Evolutionary conservation across 2,113 vertebrate genomes (phyloP), one percentile per base, ranked within the genome.

Genomic region (Spea bombifrons): DNA sequence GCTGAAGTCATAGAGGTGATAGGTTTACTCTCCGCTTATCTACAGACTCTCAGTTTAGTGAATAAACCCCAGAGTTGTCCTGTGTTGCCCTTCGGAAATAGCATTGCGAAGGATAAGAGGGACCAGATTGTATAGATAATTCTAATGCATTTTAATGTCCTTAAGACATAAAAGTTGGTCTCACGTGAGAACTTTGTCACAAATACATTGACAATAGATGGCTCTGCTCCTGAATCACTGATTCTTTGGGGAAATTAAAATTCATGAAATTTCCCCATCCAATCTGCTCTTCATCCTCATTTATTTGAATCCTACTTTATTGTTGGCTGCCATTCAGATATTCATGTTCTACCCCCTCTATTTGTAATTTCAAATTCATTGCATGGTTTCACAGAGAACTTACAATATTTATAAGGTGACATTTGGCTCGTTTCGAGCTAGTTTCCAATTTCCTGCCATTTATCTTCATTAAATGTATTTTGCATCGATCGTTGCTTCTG

Each of bases 231-330:
- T 77, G 55, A 59, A 44, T 70, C 66, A 57, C 45, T 46, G 5
- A 63, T 70, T 77, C 75, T 71, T 49, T 52, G 7, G 67, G 75
- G 75, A 77, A 71, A 77, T 77, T 61, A 77, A 77, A 70, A 70
- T 77, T 15, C 75, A 77, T 77, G 75, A 77, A 53, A 61, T 61
- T 71, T 77, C 50, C 67, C 57, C 30, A 59, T 71, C 66, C 75
- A 77, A 63, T 70, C 75, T 77, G 66, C 48, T 50, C 44, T 70
- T 50, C 17, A 4, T 45, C 4, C 69, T 55, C 45, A 50, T 77
- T 77, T 77, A 44, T 71, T 50, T 50, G 16, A 63, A 6, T 13
- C 63, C 66, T 76, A 45, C 61, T n/a, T 45, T 57, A 66, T 53
- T 66, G 43, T 16, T 70, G 55, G 67, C 75, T 77, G 75, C 7